A percentile compares a stretch with the other conserved stretches of the same genome.
Conservation (phyloP, 2,888 invertebrate species). For the Drosophila fungiperda region DNA sequence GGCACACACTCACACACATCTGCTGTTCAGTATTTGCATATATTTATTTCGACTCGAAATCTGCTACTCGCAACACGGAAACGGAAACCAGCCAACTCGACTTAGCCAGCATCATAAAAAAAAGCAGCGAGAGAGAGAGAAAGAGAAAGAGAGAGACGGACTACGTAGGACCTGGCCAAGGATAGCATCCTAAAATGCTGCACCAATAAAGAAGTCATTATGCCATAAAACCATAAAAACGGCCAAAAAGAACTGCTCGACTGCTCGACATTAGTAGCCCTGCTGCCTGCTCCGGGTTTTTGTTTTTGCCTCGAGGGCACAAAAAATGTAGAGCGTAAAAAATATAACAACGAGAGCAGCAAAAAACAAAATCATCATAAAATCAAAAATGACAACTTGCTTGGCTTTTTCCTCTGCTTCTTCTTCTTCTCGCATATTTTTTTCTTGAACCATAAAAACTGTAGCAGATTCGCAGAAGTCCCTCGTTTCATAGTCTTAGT, state of each 20-base stretch:
- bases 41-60: neutral
- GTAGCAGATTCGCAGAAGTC: constrained; percentile 65
- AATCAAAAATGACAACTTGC: constrained; percentile 61
- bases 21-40: constrained; percentile 64
- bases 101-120: constrained; percentile 28
- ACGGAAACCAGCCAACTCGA: constrained; percentile 55
- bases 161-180: constrained; percentile 48
- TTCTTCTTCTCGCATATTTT: constrained; percentile 4
- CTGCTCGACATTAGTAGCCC: constrained; percentile 76
- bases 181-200: constrained; percentile 46
- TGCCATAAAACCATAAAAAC: constrained; percentile 78
- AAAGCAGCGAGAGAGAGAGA: neutral
- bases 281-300: constrained; percentile 6
- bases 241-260: constrained; percentile 26
- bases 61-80: constrained; percentile 51
- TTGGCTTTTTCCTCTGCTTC: constrained; percentile 39
- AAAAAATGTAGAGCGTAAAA: constrained; percentile 81
- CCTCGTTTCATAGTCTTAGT: constrained; percentile 34
- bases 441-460: constrained; percentile 63
- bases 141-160: neutral
- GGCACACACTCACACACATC: constrained; percentile 19
- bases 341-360: constrained; percentile 78
- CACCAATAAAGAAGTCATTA: constrained; percentile 80
- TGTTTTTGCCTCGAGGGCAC: constrained; percentile 17
- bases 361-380: constrained; percentile 69